These are phyloP conservation scores for Wasmannia auropunctata DNA, from an alignment of 1,140 invertebrate genomes.

Conservation along the genomic window DNA sequence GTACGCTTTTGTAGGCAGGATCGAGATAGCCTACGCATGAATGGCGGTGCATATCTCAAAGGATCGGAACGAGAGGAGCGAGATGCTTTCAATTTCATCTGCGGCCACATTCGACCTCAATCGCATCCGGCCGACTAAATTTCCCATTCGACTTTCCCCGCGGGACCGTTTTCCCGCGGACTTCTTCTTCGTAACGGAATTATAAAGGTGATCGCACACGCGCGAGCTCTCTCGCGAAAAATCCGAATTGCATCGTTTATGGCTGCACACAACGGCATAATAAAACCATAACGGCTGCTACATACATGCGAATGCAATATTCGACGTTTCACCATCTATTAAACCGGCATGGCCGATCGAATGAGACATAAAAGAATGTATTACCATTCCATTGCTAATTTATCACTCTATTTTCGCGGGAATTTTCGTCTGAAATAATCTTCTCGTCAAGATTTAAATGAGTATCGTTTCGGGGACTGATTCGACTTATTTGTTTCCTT, in stretches of 20 bases:
- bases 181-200: constrained; percentile 55
- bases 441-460: neutral
- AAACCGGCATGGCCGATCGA: neutral
- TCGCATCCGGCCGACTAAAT: constrained; percentile 71
- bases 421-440: neutral
- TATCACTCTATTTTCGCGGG: neutral
- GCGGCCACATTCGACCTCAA: constrained; percentile 65
- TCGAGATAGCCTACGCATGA: constrained; percentile 36
- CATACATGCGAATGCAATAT: constrained; percentile 10
- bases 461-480: too few species aligned
- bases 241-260: constrained; percentile 67
- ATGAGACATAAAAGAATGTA: neutral
- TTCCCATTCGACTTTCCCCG: constrained; percentile 65
- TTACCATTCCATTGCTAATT: neutral
- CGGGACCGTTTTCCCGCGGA: constrained; percentile 62
- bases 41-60: constrained; percentile 56
- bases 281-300: neutral
- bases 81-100: constrained; percentile 73
- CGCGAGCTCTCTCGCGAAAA: constrained; percentile 22
- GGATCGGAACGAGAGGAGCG: constrained; percentile 42
- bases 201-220: constrained; percentile 56
- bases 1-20: constrained; percentile 43
- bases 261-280: neutral
- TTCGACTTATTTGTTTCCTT: neutral
- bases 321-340: neutral